Evolutionary conservation across 23 tunicate species (phyloP).

Genomic region (Clavelina lepadiformis): DNA sequence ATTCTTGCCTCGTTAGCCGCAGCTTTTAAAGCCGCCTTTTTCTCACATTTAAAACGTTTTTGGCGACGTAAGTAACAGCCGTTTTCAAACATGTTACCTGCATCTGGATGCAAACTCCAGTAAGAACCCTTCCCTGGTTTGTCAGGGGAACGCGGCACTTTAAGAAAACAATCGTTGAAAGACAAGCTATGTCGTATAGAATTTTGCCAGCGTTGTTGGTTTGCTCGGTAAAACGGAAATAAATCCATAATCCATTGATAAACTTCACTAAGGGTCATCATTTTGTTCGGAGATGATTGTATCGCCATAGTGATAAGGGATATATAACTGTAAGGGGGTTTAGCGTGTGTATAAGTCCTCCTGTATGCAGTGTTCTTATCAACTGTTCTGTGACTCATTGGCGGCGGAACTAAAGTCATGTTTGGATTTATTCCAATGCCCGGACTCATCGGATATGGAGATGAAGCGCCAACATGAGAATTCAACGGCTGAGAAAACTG

Average conservation of each 20-base stretch:
- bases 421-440: slow-evolving; percentile 76
- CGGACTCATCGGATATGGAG: slow-evolving; percentile 70
- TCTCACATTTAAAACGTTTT: slow-evolving; percentile 90
- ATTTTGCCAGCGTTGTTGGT: slow-evolving; percentile 99
- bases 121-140: slow-evolving; percentile 99
- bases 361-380: slow-evolving; percentile 54
- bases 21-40: slow-evolving; percentile 68
- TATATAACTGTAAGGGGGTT: slow-evolving; percentile 93
- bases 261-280: slow-evolving; percentile 97
- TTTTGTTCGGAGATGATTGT: slow-evolving; percentile 75
- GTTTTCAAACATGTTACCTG: slow-evolving; percentile 99
- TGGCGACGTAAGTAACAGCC: slow-evolving; percentile 95
- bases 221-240: slow-evolving; percentile 92
- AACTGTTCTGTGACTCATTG: slow-evolving; percentile 26
- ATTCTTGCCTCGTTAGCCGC: slow-evolving; percentile 39
- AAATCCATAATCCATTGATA: slow-evolving; percentile 99
- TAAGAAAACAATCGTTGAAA: slow-evolving; percentile 97
- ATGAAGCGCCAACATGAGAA: slow-evolving; percentile 28
- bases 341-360: slow-evolving; percentile 85
- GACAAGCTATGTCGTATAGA: slow-evolving; percentile 94
- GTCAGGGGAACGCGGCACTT: slow-evolving; percentile 94
- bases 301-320: slow-evolving; percentile 90
- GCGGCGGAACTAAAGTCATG: slow-evolving; percentile 56
- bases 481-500: slow-evolving; percentile 54
- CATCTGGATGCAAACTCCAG: slow-evolving; percentile 99